Percentiles rank a stretch among this genome's conserved stretches.
phyloP scores from a whole-genome alignment of 2,888 invertebrate species.

The Acholoe squamosa region DNA sequence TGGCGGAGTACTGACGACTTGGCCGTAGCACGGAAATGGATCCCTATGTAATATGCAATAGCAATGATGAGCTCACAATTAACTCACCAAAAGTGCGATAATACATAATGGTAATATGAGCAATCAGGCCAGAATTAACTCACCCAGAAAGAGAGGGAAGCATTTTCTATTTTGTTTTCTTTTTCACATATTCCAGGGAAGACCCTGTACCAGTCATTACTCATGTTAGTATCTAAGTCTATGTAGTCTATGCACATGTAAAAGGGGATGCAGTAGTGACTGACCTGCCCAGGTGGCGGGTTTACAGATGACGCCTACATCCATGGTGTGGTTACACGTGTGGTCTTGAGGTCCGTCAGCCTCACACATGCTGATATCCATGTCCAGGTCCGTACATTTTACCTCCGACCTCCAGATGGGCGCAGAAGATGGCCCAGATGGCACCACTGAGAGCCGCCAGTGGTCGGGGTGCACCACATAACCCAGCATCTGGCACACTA shows the following conservation, averaged over 20 bases:
- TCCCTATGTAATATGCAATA: slow-evolving; percentile 64
- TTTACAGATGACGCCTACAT: slow-evolving; percentile 82
- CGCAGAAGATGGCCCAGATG: slow-evolving; percentile 87
- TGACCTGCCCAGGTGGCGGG: slow-evolving; percentile 84
- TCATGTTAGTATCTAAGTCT: too few species aligned
- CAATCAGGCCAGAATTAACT: too few species aligned
- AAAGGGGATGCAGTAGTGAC: neutral
- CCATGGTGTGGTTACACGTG: slow-evolving; percentile 85
- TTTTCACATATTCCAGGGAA: too few species aligned
- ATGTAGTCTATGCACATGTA: too few species aligned
- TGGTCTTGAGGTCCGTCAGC: slow-evolving; percentile 89
- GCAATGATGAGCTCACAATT: neutral
- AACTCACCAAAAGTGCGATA: too few species aligned
- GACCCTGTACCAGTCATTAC: too few species aligned
- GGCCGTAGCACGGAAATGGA: slow-evolving; percentile 70
- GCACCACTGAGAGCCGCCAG: slow-evolving; percentile 91
- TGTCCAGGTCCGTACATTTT: slow-evolving; percentile 94
- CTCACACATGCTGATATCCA: slow-evolving; percentile 92
- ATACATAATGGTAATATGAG: too few species aligned
- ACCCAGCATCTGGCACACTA: slow-evolving; percentile 97
- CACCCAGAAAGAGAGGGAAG: too few species aligned
- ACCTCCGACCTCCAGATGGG: slow-evolving; percentile 88
- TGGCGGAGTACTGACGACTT: slow-evolving; percentile 69
- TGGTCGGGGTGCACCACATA: slow-evolving; percentile 95
- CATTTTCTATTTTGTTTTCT: too few species aligned